Base-by-base conservation (phyloP, 2,797 vertebrate species). In the Gephyroberyx darwinii region DNA sequence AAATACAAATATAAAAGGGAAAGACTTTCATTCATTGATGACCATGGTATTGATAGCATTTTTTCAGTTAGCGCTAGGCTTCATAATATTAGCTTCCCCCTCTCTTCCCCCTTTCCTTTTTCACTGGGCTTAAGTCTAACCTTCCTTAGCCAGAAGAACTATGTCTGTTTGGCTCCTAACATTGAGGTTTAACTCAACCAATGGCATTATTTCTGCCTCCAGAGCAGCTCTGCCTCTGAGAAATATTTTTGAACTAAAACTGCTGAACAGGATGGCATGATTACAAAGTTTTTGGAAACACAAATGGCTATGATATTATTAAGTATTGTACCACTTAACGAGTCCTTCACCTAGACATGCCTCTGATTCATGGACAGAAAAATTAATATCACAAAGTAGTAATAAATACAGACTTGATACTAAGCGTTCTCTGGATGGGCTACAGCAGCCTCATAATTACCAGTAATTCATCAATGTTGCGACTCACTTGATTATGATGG, bases 381-480 rank as follows among this genome's bases (percentile, higher is more conserved):
- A 61, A 72, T 86, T 73, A 63, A 83, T 85, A 77, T 82, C 79
- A 83, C 77, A 31, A 69, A 67, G 35, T 12, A 39, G 71, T 77
- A 53, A 69, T 76, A 71, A 79, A 81, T 35, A 65, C 60, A 75
- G 83, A 71, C 52, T 83, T 50, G 48, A 75, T 74, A 31, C 54
- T 51, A 59, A 84, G 69, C 64, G 64, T 77, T 78, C 35, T 66
- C 58, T 56, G 33, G 74, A 69, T 33, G 8, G 58, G 19, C 55
- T 39, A 67, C 65, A 47, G 57, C 17, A 20, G 61, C 53, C 53
- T 83, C 54, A 31, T 78, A 77, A 92, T 88, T 72, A 85, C 77
- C 68, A 72, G 69, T 66, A 78, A 86, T 83, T 71, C 75, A 81
- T 90, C 85, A 83, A 50, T 67, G 48, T n/a, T 65, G 60, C 31